Base-by-base conservation (phyloP, 2,113 vertebrate species). In the Halichoerus grypus region DNA sequence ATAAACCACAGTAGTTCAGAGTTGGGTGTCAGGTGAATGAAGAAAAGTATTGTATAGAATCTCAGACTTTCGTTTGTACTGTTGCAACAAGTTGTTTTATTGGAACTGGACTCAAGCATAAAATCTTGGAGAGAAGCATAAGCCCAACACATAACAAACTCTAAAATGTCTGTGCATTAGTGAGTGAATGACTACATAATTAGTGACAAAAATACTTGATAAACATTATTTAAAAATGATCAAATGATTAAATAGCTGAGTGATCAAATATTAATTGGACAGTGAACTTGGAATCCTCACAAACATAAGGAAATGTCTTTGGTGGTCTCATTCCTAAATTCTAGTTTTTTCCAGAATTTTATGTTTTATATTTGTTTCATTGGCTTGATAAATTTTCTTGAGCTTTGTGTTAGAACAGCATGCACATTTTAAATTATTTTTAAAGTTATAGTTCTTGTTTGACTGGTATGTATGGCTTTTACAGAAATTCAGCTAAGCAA, bases 371-470 rank as follows among this genome's bases (percentile, higher is more conserved):
- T 92, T 83, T 72, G 5, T 91, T 19, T 16, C 39, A 18, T 8
- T 51, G 57, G 1, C 21, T 86, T 90, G 55, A 77, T 80, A 96
- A 36, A 65, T 79, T 87, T 94, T 86, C 55, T 67, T 33, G 31
- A 67, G 49, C 1, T 89, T 84, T 87, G 21, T 72, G 65, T 92
- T 94, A 85, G 59, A 74, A 26, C 42, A 85, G 24, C 26, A 51
- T 36, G 26, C 31, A 14, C 18, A 65, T 19, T 21, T 65, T 92
- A 87, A 83, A 72, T 69, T 46, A 69, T 28, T 61, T 92, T 91
- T 69, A 74, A 89, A 94, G n/a, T 65, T 85, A 55, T 19, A 57
- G n/a, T 36, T 94, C 49, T 51, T 92, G 31, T 82, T 94, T 96
- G 31, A 6, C 42, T 90, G 59, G 7, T 90, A 71, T 94, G 71